phyloP scores from a whole-genome alignment of 1,140 invertebrate genomes.

The Rhopalosiphum maidis region DNA sequence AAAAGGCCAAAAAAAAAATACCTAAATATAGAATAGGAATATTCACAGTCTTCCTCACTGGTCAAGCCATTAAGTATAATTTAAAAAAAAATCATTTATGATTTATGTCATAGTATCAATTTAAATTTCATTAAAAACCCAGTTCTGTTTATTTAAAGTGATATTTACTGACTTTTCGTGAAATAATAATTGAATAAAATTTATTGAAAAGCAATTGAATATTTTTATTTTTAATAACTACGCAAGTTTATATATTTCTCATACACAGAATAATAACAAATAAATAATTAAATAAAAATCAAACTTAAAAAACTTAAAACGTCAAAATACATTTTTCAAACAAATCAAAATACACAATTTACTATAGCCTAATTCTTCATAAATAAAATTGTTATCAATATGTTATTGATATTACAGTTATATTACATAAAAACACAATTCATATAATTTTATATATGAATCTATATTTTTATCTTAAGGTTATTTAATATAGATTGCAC shows the following conservation, averaged over 20 bases:
- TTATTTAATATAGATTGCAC: too few relatives aligned
- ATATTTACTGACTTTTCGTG: neutral
- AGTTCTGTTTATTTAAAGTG: neutral
- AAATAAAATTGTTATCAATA: too few relatives aligned
- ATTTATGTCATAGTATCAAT: neutral
- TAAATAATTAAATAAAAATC: conserved; percentile 8
- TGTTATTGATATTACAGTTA: too few relatives aligned
- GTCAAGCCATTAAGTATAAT: neutral
- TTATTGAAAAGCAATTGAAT: neutral
- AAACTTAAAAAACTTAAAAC: neutral
- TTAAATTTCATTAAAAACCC: neutral
- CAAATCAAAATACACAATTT: too few relatives aligned
- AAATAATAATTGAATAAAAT: conserved; percentile 4
- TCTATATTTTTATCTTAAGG: too few relatives aligned
- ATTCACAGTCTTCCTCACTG: neutral
- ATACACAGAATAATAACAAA: neutral
- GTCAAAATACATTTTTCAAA: neutral
- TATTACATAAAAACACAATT: too few relatives aligned
- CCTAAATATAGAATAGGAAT: neutral
- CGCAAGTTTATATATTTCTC: neutral
- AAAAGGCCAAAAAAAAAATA: neutral
- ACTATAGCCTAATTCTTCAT: too few relatives aligned
- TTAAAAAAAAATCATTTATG: neutral
- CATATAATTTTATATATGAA: too few relatives aligned
- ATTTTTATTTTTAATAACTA: neutral